Evolutionary conservation across 92 coral and sea anemone species (phyloP).

Genomic region (Ricordea florida): DNA sequence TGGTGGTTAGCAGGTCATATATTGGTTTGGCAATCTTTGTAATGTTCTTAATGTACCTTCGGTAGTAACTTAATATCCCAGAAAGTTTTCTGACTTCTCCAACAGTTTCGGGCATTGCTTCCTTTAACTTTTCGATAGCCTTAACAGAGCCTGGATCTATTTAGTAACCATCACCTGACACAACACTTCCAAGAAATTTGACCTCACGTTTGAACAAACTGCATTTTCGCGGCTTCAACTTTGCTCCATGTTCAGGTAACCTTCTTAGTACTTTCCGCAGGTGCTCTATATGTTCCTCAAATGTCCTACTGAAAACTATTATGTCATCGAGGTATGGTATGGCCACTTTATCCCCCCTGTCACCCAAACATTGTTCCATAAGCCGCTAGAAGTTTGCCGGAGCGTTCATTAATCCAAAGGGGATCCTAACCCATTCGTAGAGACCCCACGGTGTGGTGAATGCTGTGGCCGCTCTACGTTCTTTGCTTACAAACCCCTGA

Average conservation of each 20-base stretch:
- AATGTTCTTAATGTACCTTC: too few species aligned
- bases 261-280: constrained; percentile 26
- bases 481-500: constrained; percentile 13
- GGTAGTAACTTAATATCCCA: too few species aligned
- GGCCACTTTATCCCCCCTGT: constrained; percentile 27
- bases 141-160: too few species aligned
- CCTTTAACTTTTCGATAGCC: too few species aligned
- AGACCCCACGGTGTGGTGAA: constrained; percentile 43
- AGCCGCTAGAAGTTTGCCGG: constrained; percentile 47
- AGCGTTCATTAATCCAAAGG: constrained; percentile 27
- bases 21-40: too few species aligned
- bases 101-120: too few species aligned
- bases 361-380: constrained; percentile 55
- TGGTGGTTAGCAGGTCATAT: too few species aligned
- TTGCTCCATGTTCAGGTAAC: constrained; percentile 13
- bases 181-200: constrained; percentile 15
- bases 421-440: constrained; percentile 46
- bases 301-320: constrained; percentile 38
- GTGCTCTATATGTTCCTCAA: constrained; percentile 53
- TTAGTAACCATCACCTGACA: too few species aligned
- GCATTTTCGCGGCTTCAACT: constrained; percentile 32
- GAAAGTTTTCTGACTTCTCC: too few species aligned
- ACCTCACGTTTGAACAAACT: constrained; percentile 32
- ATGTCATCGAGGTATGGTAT: constrained; percentile 52
- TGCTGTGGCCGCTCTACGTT: constrained; percentile 25